Evolutionary conservation across 2,797 vertebrate genomes (phyloP), one percentile per base, ranked within the genome.

Genomic region (Atherinosoma microstoma): DNA sequence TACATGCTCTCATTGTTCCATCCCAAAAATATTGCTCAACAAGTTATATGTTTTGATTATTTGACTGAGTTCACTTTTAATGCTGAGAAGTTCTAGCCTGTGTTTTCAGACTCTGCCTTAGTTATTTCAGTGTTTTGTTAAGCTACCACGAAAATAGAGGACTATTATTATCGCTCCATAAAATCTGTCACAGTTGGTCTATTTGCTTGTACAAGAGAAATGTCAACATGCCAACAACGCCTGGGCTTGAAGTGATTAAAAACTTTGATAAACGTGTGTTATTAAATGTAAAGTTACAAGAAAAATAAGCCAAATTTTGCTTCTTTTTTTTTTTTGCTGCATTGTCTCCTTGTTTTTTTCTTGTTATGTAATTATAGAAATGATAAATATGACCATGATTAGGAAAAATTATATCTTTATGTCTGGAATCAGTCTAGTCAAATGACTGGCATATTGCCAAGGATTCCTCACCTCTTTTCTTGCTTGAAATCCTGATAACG

Each of bases 111-210:
- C 24, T 63, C 0, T 1, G 3, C 10, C 3, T 58, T 9, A 8
- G 40, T 57, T 15, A 56, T 0, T 22, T 63, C 4, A 32, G 36
- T 42, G 34, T 64, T 54, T 73, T 45, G 53, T 42, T 24, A 2
- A 13, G 45, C n/a, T 70, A 1, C 63, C 49, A 53, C 59, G 36
- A 63, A 75, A 75, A 30, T 20, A n/a, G 3, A 9, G 29, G 10
- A 51, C 38, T 66, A 53, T 34, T 30, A 38, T 62, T 49, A 70
- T 70, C 9, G 3, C 3, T 0, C 0, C 32, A 7, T 34, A 40
- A 58, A n/a, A 34, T 64, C 16, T 20, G 22, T 3, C 57, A 13
- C 20, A 1, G 11, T n/a, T 1, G 0, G 24, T 38, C 9, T 12
- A 2, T 45, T 40, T 24, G 4, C 12, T 22, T 35, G 38, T 9